Conservation (phyloP, 2,113 vertebrate species). For the Forbesichthys agassizii region DNA sequence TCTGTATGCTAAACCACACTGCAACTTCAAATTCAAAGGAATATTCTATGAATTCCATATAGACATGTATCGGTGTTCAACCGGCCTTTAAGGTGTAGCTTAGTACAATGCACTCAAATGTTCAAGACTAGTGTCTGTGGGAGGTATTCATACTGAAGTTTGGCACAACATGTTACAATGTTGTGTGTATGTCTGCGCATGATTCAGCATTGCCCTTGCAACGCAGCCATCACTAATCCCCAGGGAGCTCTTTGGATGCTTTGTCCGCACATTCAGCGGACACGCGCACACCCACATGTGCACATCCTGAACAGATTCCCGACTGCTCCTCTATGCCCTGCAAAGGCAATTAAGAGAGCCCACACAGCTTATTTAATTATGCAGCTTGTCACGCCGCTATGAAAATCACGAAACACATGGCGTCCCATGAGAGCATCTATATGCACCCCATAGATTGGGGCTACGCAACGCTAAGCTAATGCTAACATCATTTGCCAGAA, state of each 20-base stretch:
- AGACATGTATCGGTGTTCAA: neutral
- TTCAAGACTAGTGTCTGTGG: constrained; percentile 29
- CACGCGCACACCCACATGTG: constrained; percentile 20
- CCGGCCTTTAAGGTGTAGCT: neutral
- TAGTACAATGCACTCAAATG: neutral
- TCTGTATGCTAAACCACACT: neutral
- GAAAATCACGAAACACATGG: constrained; percentile 35
- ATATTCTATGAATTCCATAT: neutral
- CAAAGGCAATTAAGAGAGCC: constrained; percentile 64
- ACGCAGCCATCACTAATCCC: constrained; percentile 26
- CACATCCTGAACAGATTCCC: constrained; percentile 21
- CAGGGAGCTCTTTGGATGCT: constrained; percentile 31
- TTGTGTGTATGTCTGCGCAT: neutral
- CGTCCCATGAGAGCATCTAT: constrained; percentile 31
- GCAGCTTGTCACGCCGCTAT: constrained; percentile 44
- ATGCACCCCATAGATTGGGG: constrained; percentile 18
- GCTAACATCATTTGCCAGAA: constrained; percentile 40
- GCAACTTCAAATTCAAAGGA: neutral
- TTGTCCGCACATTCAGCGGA: constrained; percentile 46
- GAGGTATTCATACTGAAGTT: constrained; percentile 31
- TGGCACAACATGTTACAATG: constrained; percentile 33
- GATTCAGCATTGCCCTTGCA: neutral
- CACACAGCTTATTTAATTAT: constrained; percentile 64
- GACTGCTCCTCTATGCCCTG: constrained; percentile 28
- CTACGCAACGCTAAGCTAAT: constrained; percentile 33